A percentile compares a stretch with the other conserved stretches of the same genome.
Conservation (phyloP, 2,888 invertebrate species). For the Ectemnius continuus region DNA sequence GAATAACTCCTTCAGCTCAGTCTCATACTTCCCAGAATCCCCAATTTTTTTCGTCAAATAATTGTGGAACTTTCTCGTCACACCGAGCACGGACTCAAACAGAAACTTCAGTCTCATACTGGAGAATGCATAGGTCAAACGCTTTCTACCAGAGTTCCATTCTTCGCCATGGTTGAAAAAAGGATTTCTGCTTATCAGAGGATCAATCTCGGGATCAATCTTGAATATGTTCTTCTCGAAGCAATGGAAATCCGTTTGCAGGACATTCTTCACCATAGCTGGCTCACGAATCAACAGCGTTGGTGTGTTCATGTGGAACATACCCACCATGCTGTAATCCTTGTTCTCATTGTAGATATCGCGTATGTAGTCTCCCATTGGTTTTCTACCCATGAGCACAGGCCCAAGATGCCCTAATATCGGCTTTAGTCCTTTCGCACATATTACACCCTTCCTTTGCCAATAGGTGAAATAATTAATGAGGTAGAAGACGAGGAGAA, state of each 20-base stretch:
- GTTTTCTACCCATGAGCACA: constrained; percentile 19
- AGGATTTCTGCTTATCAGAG: constrained; percentile 63
- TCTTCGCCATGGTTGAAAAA: constrained; percentile 60
- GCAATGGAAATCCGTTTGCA: constrained; percentile 62
- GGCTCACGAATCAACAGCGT: constrained; percentile 56
- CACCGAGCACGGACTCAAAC: constrained; percentile 53
- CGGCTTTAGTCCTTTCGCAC: constrained; percentile 37
- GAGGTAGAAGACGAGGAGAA: constrained; percentile 13
- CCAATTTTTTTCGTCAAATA: constrained; percentile 41
- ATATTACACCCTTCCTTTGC: constrained; percentile 51
- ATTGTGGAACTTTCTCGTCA: constrained; percentile 55
- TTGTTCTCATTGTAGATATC: constrained; percentile 47
- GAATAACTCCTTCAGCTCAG: constrained; percentile 61
- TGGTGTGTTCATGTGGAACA: constrained; percentile 28
- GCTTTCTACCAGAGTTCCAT: constrained; percentile 58
- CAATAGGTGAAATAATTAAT: constrained; percentile 39
- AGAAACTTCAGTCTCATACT: constrained; percentile 57
- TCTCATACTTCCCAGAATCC: constrained; percentile 12
- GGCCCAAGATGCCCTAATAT: constrained; percentile 58
- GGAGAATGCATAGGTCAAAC: constrained; percentile 53
- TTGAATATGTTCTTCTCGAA: constrained; percentile 58
- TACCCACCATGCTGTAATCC: constrained; percentile 62
- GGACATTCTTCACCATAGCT: constrained; percentile 61
- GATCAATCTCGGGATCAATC: constrained; percentile 55
- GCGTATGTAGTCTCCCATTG: constrained; percentile 26